Base-by-base conservation (phyloP, 2,113 vertebrate genomes). In the Agelaius tricolor region DNA sequence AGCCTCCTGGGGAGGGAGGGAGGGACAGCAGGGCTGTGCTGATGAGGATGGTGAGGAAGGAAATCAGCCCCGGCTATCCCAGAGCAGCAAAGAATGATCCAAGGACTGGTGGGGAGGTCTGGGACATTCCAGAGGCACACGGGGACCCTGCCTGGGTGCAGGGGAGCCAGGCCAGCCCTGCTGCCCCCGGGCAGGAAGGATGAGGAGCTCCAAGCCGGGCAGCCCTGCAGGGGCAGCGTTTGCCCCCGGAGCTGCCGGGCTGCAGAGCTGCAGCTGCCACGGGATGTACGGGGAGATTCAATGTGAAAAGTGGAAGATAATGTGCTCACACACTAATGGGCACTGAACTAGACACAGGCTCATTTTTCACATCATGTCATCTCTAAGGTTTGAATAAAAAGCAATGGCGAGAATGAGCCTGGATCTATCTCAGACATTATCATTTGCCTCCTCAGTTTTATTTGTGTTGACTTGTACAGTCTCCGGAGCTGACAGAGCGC, bases 281-380 rank as follows among this genome's bases (percentile, higher is more conserved):
- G 87, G 98, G 97, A 97, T 98, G 98, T 97, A 95, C 96, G 75
- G 98, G 96, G 97, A 98, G 98, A 98, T 98, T 97, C 98, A 97
- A 98, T 98, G 98, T 99, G 98, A 99, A 99, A 99, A 99, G 98
- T 98, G 98, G 98, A 98, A 99, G 99, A 99, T 99, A 99, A 99
- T 99, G 98, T 98, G 99, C 98, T 99, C 98, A 98, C 99, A 99
- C 98, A 98, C 99, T 99, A 99, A 99, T 99, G 98, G 99, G 99
- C 99, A 98, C 98, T 99, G 98, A 98, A 99, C 98, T 99, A 99
- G 99, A 99, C 99, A 98, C 97, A 97, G 98, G 98, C 99, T 99
- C 99, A 99, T 99, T 99, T 99, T 99, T 99, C 99, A 99, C 98
- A 99, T 99, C 99, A 99, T 99, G 99, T 99, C 99, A 99, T 99